Base-by-base conservation (phyloP, 2,113 vertebrate species). In the Esox niger region DNA sequence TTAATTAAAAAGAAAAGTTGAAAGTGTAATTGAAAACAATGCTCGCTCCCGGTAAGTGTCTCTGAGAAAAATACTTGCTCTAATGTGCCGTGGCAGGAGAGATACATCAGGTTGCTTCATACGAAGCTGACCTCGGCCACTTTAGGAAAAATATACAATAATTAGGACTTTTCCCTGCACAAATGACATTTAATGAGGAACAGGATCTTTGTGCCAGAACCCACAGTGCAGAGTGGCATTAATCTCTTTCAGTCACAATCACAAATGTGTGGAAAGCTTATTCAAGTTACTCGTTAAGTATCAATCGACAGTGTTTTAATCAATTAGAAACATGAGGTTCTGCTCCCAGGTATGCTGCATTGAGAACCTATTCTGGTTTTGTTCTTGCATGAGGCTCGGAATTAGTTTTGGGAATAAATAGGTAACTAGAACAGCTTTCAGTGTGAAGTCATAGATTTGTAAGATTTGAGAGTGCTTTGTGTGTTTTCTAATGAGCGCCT, bases 1-100 rank as follows among this genome's bases (percentile, higher is more conserved):
- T 92, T 90, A 91, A 90, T 91, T 92, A 90, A 91, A 91, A 84
- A 85, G 82, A 89, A 89, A 89, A 90, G 86, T 88, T 89, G 84
- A 78, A 77, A 79, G 77, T 62, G 83, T 88, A 92, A 91, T 88
- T 86, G 88, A 89, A 91, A 84, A 80, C 79, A 89, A 88, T 89
- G 79, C 64, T 75, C 74, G 38, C 38, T 82, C 79, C 77, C 64
- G 29, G 81, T 47, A 82, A 82, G 65, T 76, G 60, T 62, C 69
- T 69, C 0, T 23, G 69, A 78, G 84, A 86, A 82, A 83, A 83
- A 88, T 88, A 83, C 73, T 68, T 77, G 69, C 7, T 65, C 66
- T 91, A 89, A 90, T 90, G 82, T 60, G 33, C 64, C 2, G 55
- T 88, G 89, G 86, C 86, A 83, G 84, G 27, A 25, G 72, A 83